phyloP scores from a whole-genome alignment of 2,888 invertebrate species.

The Acanthococcus lagerstroemiae region DNA sequence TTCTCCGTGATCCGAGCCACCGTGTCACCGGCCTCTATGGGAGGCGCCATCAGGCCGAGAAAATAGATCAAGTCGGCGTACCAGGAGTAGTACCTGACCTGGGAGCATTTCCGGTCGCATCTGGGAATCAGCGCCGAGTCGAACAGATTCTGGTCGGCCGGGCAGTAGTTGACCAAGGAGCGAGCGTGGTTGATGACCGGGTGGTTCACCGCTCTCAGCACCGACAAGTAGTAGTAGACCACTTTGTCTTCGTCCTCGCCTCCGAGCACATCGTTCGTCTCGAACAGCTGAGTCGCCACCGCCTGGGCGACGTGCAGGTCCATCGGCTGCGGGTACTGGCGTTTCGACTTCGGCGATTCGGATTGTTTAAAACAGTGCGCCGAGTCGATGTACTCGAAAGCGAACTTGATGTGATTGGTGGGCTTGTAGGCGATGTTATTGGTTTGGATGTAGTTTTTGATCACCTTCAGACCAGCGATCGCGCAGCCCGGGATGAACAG shows the following conservation, averaged over 20 bases:
- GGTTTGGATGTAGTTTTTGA: not conserved
- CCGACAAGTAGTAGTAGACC: not conserved
- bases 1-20: not conserved
- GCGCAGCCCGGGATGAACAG: not conserved
- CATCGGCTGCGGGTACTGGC: not conserved
- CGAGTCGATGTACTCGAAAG: not conserved
- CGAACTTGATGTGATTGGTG: not conserved
- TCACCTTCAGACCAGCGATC: not conserved
- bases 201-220: not conserved
- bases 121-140: not conserved
- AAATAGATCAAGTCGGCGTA: not conserved
- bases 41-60: not conserved
- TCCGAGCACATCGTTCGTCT: not conserved
- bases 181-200: not conserved
- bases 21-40: not conserved
- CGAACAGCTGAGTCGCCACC: not conserved
- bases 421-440: not conserved
- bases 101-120: not conserved
- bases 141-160: not conserved
- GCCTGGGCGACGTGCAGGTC: not conserved
- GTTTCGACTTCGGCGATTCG: not conserved
- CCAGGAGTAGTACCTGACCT: not conserved
- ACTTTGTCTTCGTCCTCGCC: not conserved
- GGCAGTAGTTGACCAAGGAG: not conserved
- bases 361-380: not conserved